Evolutionary conservation across 2,888 invertebrate species (phyloP).

Genomic region (Hylaea fasciaria): DNA sequence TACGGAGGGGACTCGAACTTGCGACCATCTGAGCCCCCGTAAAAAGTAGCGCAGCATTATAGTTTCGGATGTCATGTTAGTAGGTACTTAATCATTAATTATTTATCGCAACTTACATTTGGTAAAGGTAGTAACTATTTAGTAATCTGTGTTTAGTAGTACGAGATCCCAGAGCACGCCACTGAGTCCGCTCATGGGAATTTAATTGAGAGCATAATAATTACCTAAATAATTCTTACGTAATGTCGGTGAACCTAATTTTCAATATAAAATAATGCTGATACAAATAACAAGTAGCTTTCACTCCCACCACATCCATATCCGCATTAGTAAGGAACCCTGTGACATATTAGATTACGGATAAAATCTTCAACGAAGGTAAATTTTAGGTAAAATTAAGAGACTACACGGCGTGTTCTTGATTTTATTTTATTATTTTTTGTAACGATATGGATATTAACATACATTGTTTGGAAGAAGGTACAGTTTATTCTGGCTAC

Average conservation of each 20-base stretch:
- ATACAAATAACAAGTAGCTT: slow-evolving; percentile 1
- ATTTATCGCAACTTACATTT: no score
- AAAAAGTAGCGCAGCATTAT: no score
- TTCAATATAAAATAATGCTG: not conserved
- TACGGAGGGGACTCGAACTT: no score
- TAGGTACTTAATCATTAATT: no score
- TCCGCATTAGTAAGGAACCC: slow-evolving; percentile 57
- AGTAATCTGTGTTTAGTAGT: no score
- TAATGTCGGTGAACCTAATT: not conserved
- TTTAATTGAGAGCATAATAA: no score
- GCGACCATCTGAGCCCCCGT: no score
- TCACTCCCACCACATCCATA: slow-evolving; percentile 21
- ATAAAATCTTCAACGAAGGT: slow-evolving; percentile 49
- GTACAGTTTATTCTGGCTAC: slow-evolving; percentile 59
- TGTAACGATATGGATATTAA: slow-evolving; percentile 74
- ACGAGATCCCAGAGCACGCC: no score
- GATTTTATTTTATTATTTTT: slow-evolving; percentile 68
- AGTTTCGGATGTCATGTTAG: no score
- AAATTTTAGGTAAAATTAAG: slow-evolving; percentile 55
- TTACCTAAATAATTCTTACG: no score
- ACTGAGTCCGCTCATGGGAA: no score
- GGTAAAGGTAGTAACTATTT: no score
- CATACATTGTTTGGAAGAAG: slow-evolving; percentile 71
- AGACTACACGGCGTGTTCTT: slow-evolving; percentile 59
- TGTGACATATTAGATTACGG: slow-evolving; percentile 62